Evolutionary conservation across 1,140 invertebrate genomes (phyloP), one percentile per base, ranked within the genome.

Genomic region (Drosophila hydei): DNA sequence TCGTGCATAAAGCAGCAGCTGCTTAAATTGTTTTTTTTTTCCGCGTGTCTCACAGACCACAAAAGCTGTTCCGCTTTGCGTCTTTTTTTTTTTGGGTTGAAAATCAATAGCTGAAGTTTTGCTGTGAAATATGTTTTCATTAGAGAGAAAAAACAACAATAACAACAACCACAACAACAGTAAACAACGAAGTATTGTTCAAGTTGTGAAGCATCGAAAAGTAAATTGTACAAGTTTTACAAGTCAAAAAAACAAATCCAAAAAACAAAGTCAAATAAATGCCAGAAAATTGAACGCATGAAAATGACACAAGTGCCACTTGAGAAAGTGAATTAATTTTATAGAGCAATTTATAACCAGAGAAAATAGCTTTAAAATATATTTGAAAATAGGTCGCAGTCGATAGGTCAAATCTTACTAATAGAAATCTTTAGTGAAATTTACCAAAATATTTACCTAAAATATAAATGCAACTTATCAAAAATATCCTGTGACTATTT

Each of bases 101-200:
- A 56, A 56, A 56, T 56, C 38, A 56, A 56, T 56, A 56, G 18
- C 54, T 27, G 38, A 56, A 56, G 36, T 56, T 56, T 43, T 5
- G 38, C 25, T 27, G 19, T 9, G 21, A 42, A 56, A 21, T 52
- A 52, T 36, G 51, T 54, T 54, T 38, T 54, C 21, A 14, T 23
- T 9, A 14, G 4, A 42, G 38, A 9, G 6, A 43, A 12, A 42
- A 52, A 54, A 52, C 18, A 36, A n/a, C 50, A 30, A 51, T 14
- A 51, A 18, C 16, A 11, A 30, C 0, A 38, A 14, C 12, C 36
- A 14, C 7, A 42, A 16, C n/a, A 42, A 42, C n/a, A 42, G 14
- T 14, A 42, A 42, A 42, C 14, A 42, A 42, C 19, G 4, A n/a
- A 36, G 27, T 30, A 36, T 52, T 36, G 16, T 36, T 36, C 27